These are phyloP conservation scores for Petrocephalus sullivani DNA, from an alignment of 2,797 vertebrate species.

Conservation along the genomic window DNA sequence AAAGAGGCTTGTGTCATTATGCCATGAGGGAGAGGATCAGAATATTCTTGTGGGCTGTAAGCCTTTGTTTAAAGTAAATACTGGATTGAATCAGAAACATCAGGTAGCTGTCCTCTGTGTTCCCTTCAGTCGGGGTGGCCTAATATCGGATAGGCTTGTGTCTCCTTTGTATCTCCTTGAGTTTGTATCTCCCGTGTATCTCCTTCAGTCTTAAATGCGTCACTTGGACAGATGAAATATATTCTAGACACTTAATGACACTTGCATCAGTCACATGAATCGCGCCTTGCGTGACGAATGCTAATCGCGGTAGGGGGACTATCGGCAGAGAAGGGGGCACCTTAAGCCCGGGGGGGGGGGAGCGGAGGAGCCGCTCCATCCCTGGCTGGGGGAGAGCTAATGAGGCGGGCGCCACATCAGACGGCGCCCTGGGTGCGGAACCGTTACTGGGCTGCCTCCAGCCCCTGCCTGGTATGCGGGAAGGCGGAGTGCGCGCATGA, in stretches of 20 bases:
- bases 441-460: not conserved
- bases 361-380: not conserved
- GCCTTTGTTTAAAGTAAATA: not conserved
- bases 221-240: conserved; percentile 38
- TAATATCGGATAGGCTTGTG: conserved; percentile 31
- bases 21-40: not conserved
- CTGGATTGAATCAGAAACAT: not conserved
- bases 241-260: conserved; percentile 46
- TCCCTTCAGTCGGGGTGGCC: not conserved
- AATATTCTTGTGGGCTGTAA: not conserved
- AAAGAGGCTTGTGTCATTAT: not conserved
- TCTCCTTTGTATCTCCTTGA: conserved; percentile 24
- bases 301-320: conserved; percentile 37
- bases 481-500: not conserved
- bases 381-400: not conserved
- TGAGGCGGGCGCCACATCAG: conserved; percentile 28
- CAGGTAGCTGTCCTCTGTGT: not conserved
- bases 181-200: conserved; percentile 40
- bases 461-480: not conserved
- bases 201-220: conserved; percentile 36
- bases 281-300: conserved; percentile 43
- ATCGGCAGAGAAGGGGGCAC: not conserved
- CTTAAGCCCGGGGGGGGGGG: not conserved
- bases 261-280: conserved; percentile 46
- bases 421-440: conserved; percentile 16